Base-by-base conservation (phyloP, 2,113 vertebrate genomes). In the Coptodon rendalli region DNA sequence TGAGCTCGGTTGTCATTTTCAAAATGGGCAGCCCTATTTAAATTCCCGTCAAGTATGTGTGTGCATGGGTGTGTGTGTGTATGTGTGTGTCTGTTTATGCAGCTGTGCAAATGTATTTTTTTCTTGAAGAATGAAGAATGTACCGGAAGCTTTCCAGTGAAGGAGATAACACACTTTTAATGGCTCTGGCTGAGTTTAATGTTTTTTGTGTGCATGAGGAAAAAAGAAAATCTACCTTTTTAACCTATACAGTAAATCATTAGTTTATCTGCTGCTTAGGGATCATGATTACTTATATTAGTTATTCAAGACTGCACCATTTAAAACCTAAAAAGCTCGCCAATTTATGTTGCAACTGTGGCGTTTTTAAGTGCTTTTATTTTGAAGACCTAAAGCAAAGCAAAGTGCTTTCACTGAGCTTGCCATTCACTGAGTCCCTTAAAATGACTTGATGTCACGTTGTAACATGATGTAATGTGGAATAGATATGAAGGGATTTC, bases 81-180 rank as follows among this genome's bases (percentile, higher is more conserved):
- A 9, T 4, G 53, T 4, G 13, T 0, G 4, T 29, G 57, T 40
- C 1, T 61, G 57, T 61, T 31, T 56, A 61, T 61, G 50, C 54
- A 87, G 81, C 85, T 91, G 89, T 92, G 87, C 85, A 94, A 85
- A 87, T 91, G 45, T 90, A 86, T 89, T 92, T 93, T 90, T 95
- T 89, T 88, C 87, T 87, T 86, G 82, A 59, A 66, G 54, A 87
- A 79, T 85, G 56, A 71, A 89, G 66, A 88, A 86, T 68, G 61
- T 53, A 79, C 82, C 63, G 6, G 87, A 91, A 91, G 90, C 89
- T 86, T 89, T 92, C 27, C 79, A 86, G 61, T 78, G 79, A 91
- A 90, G 76, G 53, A 91, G 76, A 61, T 89, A 27, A 24, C 81
- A 86, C 84, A 83, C 54, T 57, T 85, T 50, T 82, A 86, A 85